These are phyloP conservation scores for Epinephelus fuscoguttatus DNA, from an alignment of 2,113 vertebrate genomes.

Conservation along the genomic window DNA sequence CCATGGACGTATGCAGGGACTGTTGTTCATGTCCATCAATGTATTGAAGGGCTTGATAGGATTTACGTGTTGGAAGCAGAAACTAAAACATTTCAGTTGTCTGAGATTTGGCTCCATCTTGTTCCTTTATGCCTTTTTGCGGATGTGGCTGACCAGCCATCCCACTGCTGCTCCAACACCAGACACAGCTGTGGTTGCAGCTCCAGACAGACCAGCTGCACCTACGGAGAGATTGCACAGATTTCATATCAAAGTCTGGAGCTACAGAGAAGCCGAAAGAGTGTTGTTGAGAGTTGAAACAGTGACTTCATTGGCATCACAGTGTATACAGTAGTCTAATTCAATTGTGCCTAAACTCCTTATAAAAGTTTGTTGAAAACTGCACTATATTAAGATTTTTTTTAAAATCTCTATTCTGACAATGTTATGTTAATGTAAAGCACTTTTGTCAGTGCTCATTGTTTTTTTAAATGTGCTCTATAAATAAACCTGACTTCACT, in stretches of 20 bases:
- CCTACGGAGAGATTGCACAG: slow-evolving; percentile 17
- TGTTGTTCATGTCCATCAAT: not conserved
- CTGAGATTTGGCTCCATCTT: not conserved
- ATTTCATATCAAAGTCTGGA: not conserved
- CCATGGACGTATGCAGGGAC: not conserved
- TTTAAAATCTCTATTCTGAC: not conserved
- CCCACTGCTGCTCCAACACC: slow-evolving; percentile 4
- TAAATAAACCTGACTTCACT: no score
- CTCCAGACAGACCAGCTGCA: slow-evolving; percentile 26
- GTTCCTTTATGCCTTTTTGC: no score
- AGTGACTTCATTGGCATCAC: not conserved
- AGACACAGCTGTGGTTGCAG: not conserved
- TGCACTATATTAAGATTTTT: not conserved
- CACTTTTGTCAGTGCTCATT: no score
- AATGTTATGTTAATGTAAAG: not conserved
- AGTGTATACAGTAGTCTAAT: not conserved
- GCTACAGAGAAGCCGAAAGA: not conserved
- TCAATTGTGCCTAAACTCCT: not conserved
- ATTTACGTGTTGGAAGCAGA: not conserved
- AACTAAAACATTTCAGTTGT: no score
- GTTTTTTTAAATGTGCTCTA: no score
- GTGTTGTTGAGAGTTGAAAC: not conserved
- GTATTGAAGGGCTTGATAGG: not conserved
- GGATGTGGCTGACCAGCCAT: not conserved
- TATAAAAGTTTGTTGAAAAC: not conserved